A percentile compares a stretch with the other conserved stretches of the same genome.
These are phyloP conservation scores for Prolemur simus DNA, from an alignment of 2,113 vertebrate genomes.

Conservation along the genomic window DNA sequence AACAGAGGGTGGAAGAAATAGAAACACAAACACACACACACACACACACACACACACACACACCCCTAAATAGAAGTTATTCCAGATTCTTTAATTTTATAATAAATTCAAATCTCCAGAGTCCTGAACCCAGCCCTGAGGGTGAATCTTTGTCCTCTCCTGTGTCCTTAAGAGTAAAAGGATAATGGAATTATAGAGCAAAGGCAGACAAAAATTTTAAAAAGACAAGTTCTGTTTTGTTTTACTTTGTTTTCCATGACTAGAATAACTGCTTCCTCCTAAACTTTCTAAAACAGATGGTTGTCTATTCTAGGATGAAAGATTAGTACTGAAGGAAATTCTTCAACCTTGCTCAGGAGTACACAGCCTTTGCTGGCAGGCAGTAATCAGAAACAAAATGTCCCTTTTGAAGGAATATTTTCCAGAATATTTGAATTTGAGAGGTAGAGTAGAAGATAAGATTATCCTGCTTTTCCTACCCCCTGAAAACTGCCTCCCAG, in stretches of 20 bases:
- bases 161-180: not conserved
- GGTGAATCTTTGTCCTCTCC: not conserved
- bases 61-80: not conserved
- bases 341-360: not conserved
- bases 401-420: not conserved
- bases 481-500: rapidly evolving
- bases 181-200: constrained; percentile 1
- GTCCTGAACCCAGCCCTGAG: not conserved
- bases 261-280: not conserved
- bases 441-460: not conserved
- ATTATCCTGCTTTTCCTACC: not conserved
- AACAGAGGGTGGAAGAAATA: not conserved
- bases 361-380: not conserved
- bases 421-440: not conserved
- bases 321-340: constrained; percentile 51
- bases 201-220: not conserved
- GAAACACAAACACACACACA: not conserved
- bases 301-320: constrained; percentile 48
- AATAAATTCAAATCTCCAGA: not conserved
- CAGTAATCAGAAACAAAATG: constrained; percentile 25
- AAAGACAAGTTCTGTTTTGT: not conserved
- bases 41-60: not conserved
- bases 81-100: not conserved
- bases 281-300: constrained; percentile 55
- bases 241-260: not conserved